Evolutionary conservation across 2,888 invertebrate genomes (phyloP), one percentile per base, ranked within the genome.

Genomic region (Eupithecia tripunctaria): DNA sequence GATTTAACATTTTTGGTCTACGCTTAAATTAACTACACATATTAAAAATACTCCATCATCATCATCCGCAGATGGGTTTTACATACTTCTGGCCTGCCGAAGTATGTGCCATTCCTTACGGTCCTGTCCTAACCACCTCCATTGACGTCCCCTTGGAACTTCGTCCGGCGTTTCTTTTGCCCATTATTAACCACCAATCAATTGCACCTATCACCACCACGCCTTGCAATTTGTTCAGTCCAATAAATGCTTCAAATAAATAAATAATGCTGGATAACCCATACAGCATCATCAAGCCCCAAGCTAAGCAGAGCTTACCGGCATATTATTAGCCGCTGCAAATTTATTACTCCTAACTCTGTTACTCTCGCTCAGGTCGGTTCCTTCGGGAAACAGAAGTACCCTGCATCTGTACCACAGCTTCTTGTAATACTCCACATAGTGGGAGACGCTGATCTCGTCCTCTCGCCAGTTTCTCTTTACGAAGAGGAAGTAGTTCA

Each of bases 301-400:
- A n/a, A n/a, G n/a, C n/a, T n/a, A n/a, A n/a, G n/a, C n/a, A n/a
- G n/a, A n/a, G n/a, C n/a, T 66, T 29, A 96, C 96, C 88, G 97
- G 96, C 74, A 98, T 91, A 77, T 95, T 95, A 85, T 96, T 95
- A 77, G 95, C 95, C 25, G 91, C 90, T 0, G 98, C 98, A 88
- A 96, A 98, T 77, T 92, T 93, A 82, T 97, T 95, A 79, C 98
- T 98, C 59, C 96, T 96, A 27, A 88, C 91, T 79, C 96, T 96
- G 69, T 97, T 97, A 27, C 94, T 92, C 29, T 94, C 91, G 43
- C 97, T 97, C 73, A 98, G 92, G 87, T 98, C 98, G 0, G 98
- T 98, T 18, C 98, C 98, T 92, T 98, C 98, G 0, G 98, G 98
- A 84, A 98, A 98, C 77, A 98, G 94, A 43, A 98, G 92, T 64